Percentiles rank a stretch among this genome's conserved stretches.
phyloP scores from a whole-genome alignment of 2,113 vertebrate genomes.

The Solea solea region DNA sequence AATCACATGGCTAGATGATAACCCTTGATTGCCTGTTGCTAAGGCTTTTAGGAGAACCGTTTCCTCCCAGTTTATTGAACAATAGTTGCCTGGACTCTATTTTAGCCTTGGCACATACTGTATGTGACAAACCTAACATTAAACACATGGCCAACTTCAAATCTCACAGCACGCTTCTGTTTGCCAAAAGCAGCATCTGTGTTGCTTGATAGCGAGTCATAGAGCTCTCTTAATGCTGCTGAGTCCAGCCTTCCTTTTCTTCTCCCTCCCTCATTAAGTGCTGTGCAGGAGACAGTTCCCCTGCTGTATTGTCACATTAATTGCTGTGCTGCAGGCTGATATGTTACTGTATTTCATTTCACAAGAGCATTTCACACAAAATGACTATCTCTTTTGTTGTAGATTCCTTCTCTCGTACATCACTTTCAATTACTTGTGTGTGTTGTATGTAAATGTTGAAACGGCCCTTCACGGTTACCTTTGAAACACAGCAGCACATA shows the following conservation, averaged over 20 bases:
- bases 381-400: no score
- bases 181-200: slow-evolving; percentile 9
- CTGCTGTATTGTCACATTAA: background rate
- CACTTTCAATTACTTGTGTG: background rate
- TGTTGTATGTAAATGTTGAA: background rate
- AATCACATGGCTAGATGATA: background rate
- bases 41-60: background rate
- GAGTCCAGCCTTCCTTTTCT: background rate
- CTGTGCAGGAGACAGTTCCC: no score
- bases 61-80: background rate
- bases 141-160: slow-evolving; percentile 8
- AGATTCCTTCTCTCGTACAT: slow-evolving; percentile 2
- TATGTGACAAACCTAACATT: slow-evolving; percentile 17
- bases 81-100: background rate
- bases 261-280: background rate
- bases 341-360: slow-evolving; percentile 1
- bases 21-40: slow-evolving; percentile 6
- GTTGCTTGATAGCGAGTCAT: background rate
- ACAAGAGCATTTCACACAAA: background rate
- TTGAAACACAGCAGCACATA: slow-evolving; percentile 8
- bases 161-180: slow-evolving; percentile 10
- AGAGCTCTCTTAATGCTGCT: background rate
- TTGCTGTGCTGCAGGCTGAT: background rate
- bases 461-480: background rate
- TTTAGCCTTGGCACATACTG: background rate